Percentiles rank a stretch among this genome's conserved stretches.
phyloP scores from a whole-genome alignment of 2,113 vertebrate species.

The Myotis yumanensis region DNA sequence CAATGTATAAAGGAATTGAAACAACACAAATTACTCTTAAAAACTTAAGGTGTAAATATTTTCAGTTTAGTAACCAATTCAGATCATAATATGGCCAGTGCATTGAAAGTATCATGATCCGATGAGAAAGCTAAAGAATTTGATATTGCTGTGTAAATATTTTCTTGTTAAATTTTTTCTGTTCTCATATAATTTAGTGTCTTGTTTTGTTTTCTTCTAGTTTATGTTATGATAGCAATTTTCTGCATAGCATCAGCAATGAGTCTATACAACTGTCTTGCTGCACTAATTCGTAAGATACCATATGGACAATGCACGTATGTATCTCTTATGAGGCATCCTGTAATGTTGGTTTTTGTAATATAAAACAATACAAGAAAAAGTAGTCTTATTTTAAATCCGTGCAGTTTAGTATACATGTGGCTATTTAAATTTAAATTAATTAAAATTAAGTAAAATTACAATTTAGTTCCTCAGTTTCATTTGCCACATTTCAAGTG shows the following conservation, averaged over 20 bases:
- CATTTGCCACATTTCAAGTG: background rate
- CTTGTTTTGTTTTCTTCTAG: conserved; percentile 82
- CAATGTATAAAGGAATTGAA: background rate
- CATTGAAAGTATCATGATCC: background rate
- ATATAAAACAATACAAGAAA: conserved; percentile 2
- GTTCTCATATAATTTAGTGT: conserved; percentile 33
- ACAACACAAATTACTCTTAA: background rate
- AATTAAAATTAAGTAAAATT: conserved; percentile 27
- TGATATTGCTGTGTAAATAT: conserved; percentile 12
- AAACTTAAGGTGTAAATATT: conserved; percentile 36
- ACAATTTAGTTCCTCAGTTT: background rate
- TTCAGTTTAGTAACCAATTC: conserved; percentile 16
- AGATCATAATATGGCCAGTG: background rate
- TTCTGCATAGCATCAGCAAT: conserved; percentile 94
- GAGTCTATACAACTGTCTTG: conserved; percentile 93
- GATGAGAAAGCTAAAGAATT: conserved; percentile 36
- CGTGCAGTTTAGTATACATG: background rate
- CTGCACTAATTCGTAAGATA: conserved; percentile 87
- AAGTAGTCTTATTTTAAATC: conserved; percentile 47
- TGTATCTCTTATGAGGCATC: conserved; percentile 59
- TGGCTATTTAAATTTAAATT: conserved; percentile 21
- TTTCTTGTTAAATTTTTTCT: conserved; percentile 36
- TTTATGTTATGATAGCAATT: conserved; percentile 93
- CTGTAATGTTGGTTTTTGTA: background rate
- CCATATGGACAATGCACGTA: conserved; percentile 90